Evolutionary conservation across 37 sponge, comb jelly and placozoan genomes (phyloP).

Genomic region (Cladorhizidae sp.): DNA sequence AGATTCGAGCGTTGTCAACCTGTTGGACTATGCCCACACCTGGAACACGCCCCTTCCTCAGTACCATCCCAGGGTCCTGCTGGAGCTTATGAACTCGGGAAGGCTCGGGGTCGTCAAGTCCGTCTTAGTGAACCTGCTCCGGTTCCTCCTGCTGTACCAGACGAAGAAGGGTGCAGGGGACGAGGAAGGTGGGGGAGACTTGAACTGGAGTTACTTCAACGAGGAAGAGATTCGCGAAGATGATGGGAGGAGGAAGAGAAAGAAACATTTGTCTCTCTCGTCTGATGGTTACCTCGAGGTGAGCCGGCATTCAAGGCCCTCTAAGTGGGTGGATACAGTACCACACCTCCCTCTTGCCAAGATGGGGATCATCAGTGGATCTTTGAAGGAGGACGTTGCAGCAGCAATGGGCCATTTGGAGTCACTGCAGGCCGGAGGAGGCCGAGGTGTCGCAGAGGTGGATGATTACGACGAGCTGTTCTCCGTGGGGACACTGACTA

Average conservation of each 20-base stretch:
- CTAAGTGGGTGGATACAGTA: slow-evolving; percentile 37
- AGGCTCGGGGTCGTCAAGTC: slow-evolving; percentile 69
- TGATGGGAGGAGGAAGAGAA: neutral
- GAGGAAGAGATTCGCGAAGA: slow-evolving; percentile 31
- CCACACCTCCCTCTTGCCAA: slow-evolving; percentile 56
- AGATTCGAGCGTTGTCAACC: slow-evolving; percentile 9
- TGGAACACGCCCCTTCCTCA: slow-evolving; percentile 74
- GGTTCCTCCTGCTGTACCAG: slow-evolving; percentile 53
- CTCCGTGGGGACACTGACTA: slow-evolving; percentile 11
- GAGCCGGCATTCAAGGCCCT: slow-evolving; percentile 37
- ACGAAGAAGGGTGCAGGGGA: neutral
- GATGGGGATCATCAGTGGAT: slow-evolving; percentile 16
- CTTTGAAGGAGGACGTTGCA: neutral
- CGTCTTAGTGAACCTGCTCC: slow-evolving; percentile 78
- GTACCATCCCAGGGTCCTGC: slow-evolving; percentile 89
- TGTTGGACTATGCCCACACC: slow-evolving; percentile 64
- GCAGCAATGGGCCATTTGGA: neutral
- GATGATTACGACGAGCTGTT: slow-evolving; percentile 65
- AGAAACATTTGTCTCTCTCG: slow-evolving; percentile 45
- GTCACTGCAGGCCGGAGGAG: neutral
- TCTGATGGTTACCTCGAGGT: slow-evolving; percentile 33
- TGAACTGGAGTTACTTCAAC: slow-evolving; percentile 2
- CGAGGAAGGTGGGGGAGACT: neutral
- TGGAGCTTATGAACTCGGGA: slow-evolving; percentile 84
- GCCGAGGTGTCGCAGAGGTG: neutral